Conservation (phyloP, 1,140 invertebrate species). For the Drosophila ananassae region DNA sequence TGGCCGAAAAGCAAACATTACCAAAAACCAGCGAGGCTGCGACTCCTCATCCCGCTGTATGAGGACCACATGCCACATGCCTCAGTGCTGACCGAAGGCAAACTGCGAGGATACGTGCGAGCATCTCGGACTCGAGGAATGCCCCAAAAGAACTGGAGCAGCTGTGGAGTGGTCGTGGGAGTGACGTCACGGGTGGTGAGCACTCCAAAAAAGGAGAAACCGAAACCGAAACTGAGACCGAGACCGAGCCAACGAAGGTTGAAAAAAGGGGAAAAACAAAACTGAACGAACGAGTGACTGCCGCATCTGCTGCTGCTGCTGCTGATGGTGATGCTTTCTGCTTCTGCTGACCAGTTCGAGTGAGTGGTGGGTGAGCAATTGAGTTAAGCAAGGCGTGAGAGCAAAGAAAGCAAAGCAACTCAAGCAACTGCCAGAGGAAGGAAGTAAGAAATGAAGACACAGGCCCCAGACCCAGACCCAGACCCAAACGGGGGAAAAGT, state of each 20-base stretch:
- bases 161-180: conserved; percentile 5
- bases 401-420: conserved; percentile 36
- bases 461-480: not conserved
- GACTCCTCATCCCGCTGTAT: conserved; percentile 15
- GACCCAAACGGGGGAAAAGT: conserved; percentile 4
- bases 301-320: too few species aligned
- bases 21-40: not conserved
- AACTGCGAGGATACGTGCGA: conserved; percentile 76
- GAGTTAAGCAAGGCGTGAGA: conserved; percentile 55
- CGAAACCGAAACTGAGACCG: not conserved
- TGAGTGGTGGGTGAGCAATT: conserved; percentile 44
- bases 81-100: conserved; percentile 60
- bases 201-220: conserved; percentile 31
- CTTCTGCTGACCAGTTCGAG: conserved; percentile 40
- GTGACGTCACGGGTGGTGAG: conserved; percentile 67
- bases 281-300: conserved; percentile 67
- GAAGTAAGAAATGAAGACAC: conserved; percentile 64
- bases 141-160: conserved; percentile 72
- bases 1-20: conserved; percentile 26
- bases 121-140: conserved; percentile 62
- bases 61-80: conserved; percentile 69
- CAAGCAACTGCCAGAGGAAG: conserved; percentile 47
- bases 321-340: not conserved
- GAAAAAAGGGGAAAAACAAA: conserved; percentile 76
- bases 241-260: conserved; percentile 32